Conservation (phyloP, 2,113 vertebrate species). For the Chamaea fasciata region DNA sequence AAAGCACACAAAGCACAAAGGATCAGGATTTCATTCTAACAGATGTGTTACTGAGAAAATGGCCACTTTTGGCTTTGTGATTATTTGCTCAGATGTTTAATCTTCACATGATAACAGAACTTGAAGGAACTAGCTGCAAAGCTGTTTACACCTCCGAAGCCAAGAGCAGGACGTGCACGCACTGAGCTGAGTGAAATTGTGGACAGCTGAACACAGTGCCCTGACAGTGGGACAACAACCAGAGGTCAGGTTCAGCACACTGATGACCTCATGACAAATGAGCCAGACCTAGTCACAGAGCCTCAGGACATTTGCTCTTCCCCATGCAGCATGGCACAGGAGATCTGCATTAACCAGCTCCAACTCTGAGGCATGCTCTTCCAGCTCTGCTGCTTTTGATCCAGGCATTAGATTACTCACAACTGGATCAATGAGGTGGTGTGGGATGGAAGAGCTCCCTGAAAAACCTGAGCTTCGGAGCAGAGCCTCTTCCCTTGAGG, state of each 20-base stretch:
- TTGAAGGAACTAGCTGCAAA: neutral
- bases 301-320: neutral
- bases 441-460: neutral
- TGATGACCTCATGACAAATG: neutral
- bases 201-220: neutral
- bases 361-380: rapidly evolving
- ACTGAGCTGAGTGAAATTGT: neutral
- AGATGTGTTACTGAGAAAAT: constrained; percentile 32
- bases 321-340: neutral
- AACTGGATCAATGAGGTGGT: neutral
- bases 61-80: neutral
- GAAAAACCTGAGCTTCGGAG: neutral
- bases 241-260: neutral
- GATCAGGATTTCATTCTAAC: constrained; percentile 27
- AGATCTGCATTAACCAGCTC: neutral
- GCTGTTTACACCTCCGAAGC: neutral
- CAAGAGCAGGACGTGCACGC: rapidly evolving
- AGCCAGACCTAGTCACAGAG: neutral
- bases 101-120: neutral
- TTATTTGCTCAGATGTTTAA: constrained; percentile 41
- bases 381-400: neutral
- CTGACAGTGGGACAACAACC: neutral
- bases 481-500: neutral
- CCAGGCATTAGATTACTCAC: rapidly evolving
- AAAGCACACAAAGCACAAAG: neutral